A percentile compares a stretch with the other conserved stretches of the same genome.
phyloP scores from a whole-genome alignment of 1,140 invertebrate genomes.

The Oscheius sp. region DNA sequence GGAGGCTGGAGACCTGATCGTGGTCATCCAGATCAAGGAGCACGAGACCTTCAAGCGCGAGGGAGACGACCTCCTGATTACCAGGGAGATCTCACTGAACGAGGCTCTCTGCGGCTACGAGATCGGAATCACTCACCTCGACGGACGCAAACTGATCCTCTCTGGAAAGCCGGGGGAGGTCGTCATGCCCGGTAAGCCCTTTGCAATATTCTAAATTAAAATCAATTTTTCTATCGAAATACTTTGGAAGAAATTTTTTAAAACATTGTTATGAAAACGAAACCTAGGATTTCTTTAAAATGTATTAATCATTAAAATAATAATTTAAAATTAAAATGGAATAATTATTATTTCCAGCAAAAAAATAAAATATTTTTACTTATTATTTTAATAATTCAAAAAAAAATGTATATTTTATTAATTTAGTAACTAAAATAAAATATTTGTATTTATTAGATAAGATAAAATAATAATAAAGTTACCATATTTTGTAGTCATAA shows the following conservation, averaged over 20 bases:
- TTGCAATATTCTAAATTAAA: neutral
- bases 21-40: conserved; percentile 65
- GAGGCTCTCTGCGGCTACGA: conserved; percentile 68
- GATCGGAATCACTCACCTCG: conserved; percentile 73
- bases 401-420: neutral
- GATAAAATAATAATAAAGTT: no score
- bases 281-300: neutral
- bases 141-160: conserved; percentile 76
- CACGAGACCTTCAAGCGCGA: conserved; percentile 63
- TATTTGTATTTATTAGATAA: no score
- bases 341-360: neutral
- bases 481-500: no score
- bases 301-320: no score
- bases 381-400: neutral
- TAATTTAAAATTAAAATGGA: no score
- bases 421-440: no score
- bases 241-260: neutral
- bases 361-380: neutral
- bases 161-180: conserved; percentile 73
- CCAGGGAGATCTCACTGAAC: conserved; percentile 63
- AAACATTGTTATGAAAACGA: neutral
- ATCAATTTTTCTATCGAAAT: neutral
- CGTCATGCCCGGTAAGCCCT: conserved; percentile 67
- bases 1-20: conserved; percentile 66
- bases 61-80: conserved; percentile 64